phyloP scores from a whole-genome alignment of 2,113 vertebrate species.

The Psittacula cyanocephala region DNA sequence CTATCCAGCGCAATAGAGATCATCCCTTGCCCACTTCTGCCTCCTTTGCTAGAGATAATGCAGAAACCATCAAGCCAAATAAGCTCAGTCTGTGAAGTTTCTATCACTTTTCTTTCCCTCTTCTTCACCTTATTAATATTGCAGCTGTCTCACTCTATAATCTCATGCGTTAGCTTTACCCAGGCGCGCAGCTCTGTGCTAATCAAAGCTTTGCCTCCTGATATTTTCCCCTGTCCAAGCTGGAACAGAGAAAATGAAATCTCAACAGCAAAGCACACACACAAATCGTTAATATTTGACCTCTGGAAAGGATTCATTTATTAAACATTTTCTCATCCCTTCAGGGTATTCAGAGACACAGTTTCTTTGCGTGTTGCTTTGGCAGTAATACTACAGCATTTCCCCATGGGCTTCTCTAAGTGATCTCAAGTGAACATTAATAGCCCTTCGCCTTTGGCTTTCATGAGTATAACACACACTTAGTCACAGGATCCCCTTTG shows the following conservation, averaged over 20 bases:
- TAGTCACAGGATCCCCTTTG: conserved; percentile 11
- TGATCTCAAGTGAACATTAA: conserved; percentile 63
- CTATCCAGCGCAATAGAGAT: not conserved
- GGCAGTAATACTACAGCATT: not conserved
- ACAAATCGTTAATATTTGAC: conserved; percentile 67
- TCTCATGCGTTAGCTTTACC: conserved; percentile 22
- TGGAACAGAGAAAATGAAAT: conserved; percentile 61
- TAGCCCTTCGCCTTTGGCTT: conserved; percentile 46
- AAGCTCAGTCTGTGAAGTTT: conserved; percentile 7
- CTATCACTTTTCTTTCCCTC: not conserved
- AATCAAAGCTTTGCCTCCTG: conserved; percentile 46
- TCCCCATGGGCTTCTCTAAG: conserved; percentile 39
- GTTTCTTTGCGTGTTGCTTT: conserved; percentile 26
- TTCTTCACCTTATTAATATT: conserved; percentile 63
- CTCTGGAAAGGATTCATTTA: conserved; percentile 58
- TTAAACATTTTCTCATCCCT: conserved; percentile 36
- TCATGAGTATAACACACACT: not conserved
- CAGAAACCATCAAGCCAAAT: conserved; percentile 9
- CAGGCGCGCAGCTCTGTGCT: not conserved
- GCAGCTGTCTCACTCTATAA: conserved; percentile 34
- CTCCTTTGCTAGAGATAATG: not conserved
- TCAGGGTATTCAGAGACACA: conserved; percentile 5
- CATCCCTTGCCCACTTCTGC: not conserved
- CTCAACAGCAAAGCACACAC: conserved; percentile 27
- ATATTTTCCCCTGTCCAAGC: conserved; percentile 49